A percentile compares a stretch with the other conserved stretches of the same genome.
These are phyloP conservation scores for Bothrops alternatus DNA, from an alignment of 2,797 vertebrate genomes.

Conservation along the genomic window DNA sequence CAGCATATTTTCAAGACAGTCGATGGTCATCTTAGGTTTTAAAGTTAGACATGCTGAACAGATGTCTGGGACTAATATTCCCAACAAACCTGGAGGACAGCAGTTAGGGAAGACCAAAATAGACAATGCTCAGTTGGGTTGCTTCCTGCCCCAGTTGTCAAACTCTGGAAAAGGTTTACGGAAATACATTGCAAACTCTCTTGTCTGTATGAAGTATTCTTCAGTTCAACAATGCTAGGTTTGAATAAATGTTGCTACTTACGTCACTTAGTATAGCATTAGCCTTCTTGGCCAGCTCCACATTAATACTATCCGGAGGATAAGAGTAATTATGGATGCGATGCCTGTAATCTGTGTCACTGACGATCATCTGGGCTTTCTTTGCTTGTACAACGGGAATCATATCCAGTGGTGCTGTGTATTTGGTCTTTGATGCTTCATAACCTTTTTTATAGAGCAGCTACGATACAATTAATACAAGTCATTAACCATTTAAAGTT, in stretches of 20 bases:
- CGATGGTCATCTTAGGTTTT: not conserved
- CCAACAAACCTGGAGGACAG: not conserved
- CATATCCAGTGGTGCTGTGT: slow-evolving; percentile 87
- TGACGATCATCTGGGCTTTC: slow-evolving; percentile 84
- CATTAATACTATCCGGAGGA: slow-evolving; percentile 78
- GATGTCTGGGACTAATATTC: not conserved
- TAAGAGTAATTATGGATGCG: slow-evolving; percentile 75
- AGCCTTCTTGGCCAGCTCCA: slow-evolving; percentile 85
- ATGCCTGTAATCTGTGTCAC: slow-evolving; percentile 80
- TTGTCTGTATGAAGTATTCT: not conserved
- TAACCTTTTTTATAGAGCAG: slow-evolving; percentile 89
- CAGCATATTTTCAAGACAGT: not conserved
- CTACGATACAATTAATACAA: slow-evolving; percentile 64
- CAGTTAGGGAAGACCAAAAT: not conserved
- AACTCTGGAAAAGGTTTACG: not conserved
- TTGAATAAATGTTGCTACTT: slow-evolving; percentile 51
- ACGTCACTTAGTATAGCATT: slow-evolving; percentile 86
- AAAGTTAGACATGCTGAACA: not conserved
- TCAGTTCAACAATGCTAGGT: not conserved
- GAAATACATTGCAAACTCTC: not conserved
- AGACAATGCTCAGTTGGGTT: not conserved
- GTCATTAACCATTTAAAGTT: not conserved
- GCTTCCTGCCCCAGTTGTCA: not conserved
- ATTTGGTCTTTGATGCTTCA: slow-evolving; percentile 87
- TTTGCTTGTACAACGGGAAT: slow-evolving; percentile 84